Evolutionary conservation across 2,113 vertebrate species (phyloP).

Genomic region (Dicentrarchus labrax): DNA sequence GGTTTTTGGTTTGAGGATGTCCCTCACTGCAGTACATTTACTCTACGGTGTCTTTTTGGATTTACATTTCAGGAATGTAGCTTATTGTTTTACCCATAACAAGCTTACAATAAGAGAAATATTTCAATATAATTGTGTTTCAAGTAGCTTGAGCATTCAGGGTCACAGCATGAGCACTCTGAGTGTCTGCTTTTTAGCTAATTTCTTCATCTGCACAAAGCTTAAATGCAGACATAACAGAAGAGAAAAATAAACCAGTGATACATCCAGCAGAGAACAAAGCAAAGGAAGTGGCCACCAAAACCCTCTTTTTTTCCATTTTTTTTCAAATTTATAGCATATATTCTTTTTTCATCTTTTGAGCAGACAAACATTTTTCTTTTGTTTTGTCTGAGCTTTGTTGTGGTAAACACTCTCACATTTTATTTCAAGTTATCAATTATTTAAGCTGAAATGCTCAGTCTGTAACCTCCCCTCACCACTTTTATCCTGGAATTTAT

Average conservation of each 20-base stretch:
- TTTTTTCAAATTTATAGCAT: slow-evolving; percentile 35
- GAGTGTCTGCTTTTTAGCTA: background rate
- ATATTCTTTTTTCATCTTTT: slow-evolving; percentile 36
- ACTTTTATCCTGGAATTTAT: slow-evolving; percentile 26
- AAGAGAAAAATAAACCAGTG: background rate
- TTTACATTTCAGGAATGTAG: background rate
- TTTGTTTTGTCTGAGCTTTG: slow-evolving; percentile 33
- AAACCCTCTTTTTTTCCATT: background rate
- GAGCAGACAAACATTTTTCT: slow-evolving; percentile 4
- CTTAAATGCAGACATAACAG: slow-evolving; percentile 8
- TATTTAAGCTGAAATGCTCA: slow-evolving; percentile 26
- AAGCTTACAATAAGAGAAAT: background rate
- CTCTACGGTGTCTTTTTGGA: background rate
- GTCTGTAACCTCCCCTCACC: slow-evolving; percentile 22
- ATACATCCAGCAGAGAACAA: slow-evolving; percentile 49
- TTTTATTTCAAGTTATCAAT: slow-evolving; percentile 43
- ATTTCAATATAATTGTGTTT: background rate
- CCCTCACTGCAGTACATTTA: background rate
- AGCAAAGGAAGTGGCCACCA: slow-evolving; percentile 49
- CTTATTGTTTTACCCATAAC: background rate
- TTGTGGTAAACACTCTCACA: slow-evolving; percentile 42
- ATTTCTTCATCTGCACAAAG: slow-evolving; percentile 17
- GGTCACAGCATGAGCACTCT: background rate
- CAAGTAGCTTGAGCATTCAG: background rate
- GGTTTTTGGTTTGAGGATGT: slow-evolving; percentile 16